Base-by-base conservation (phyloP, 2,113 vertebrate species). In the Cynopterus brachyotis region DNA sequence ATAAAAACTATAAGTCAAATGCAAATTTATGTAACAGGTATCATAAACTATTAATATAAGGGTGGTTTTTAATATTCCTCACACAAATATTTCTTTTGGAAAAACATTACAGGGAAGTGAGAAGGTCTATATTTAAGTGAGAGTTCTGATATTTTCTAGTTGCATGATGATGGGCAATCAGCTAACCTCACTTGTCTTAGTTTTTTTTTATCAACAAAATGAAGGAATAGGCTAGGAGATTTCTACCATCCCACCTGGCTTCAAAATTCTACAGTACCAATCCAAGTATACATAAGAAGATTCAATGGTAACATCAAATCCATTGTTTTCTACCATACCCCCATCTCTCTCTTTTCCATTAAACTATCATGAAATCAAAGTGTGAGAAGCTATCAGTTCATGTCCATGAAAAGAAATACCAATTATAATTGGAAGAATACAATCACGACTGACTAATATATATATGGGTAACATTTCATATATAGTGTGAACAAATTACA, bases 191-290 rank as follows among this genome's bases (percentile, higher is more conserved):
- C 13, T 96, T 59, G 57, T 24, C 73, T 89, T 55, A 37, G 12
- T 79, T 79, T 91, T 78, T 91, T 93, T 55, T 83, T 67, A 94
- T 45, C 42, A 81, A 28, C 22, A 76, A 94, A 96, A 89, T 83
- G 9, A 93, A 95, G 59, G 6, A 70, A 37, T 7, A 92, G 15
- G 59, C 67, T n/a, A 78, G 57, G 83, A 67, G 42, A 37, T 64
- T 81, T 80, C 64, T 60, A 89, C 30, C 59, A 40, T 69, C 32
- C 60, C n/a, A 22, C 12, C 20, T 47, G 66, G 22, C 47, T 62
- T 70, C 87, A 32, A 67, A 82, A 55, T 15, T 53, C 35, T 66
- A 24, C 45, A 42, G 3, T 62, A 47, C 35, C 45, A 89, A 79
- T 40, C 66, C 28, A 62, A 81, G 78, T 45, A 79, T 37, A 79